Evolutionary conservation across 2,888 invertebrate species (phyloP).

Genomic region (Meiosimyza platycephala): DNA sequence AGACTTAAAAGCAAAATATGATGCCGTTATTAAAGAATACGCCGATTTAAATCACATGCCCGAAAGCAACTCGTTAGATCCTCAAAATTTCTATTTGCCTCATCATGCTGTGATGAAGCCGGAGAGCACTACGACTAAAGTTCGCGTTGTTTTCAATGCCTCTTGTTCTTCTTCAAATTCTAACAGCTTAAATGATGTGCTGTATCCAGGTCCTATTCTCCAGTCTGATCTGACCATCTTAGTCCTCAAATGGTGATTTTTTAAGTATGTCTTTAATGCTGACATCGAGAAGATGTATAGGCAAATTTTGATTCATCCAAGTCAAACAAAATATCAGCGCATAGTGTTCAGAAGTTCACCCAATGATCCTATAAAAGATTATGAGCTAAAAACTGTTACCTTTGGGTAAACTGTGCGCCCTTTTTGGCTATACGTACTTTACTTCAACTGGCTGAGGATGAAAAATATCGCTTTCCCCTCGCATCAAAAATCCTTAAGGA

Average conservation of each 20-base stretch:
- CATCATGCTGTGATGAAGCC: conserved; percentile 12
- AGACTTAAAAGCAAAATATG: not conserved
- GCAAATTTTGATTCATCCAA: conserved; percentile 2
- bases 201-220: not conserved
- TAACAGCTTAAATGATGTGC: not conserved
- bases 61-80: not conserved
- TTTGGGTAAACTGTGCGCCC: too few relatives aligned
- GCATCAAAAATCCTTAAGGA: not conserved
- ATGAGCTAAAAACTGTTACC: too few relatives aligned
- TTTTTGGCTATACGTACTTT: conserved; percentile 21
- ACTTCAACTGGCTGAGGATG: conserved; percentile 21
- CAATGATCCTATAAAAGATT: not conserved
- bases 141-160: not conserved
- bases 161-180: not conserved
- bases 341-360: not conserved
- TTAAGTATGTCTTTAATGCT: conserved; percentile 4
- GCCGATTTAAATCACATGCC: not conserved
- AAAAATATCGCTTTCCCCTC: not conserved
- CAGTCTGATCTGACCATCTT: not conserved
- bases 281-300: conserved; percentile 23
- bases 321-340: not conserved
- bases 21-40: not conserved
- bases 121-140: not conserved
- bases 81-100: not conserved
- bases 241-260: conserved; percentile 10